Evolutionary conservation across 2,113 vertebrate genomes (phyloP), one percentile per base, ranked within the genome.

Genomic region (Stomatorhinus ivindoensis): DNA sequence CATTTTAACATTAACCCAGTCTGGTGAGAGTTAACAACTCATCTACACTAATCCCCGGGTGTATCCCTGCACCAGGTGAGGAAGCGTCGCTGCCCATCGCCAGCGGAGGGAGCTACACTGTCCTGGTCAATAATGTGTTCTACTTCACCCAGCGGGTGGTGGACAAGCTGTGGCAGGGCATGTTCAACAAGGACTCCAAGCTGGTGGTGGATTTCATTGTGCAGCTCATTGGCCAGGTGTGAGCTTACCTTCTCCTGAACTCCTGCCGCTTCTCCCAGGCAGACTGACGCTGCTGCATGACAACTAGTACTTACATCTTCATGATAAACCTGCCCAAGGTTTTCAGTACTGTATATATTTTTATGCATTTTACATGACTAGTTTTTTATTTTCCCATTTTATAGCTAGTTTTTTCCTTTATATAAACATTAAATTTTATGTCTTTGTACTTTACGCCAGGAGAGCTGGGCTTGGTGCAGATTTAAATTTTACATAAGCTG

Each of bases 111-210:
- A 99, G 97, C 91, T 99, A 99, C 92, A 97, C 99, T 93, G 96
- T 98, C 47, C 95, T 99, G 96, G 98, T 99, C 92, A 98, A 98
- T 96, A 99, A 99, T 2, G 98, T 99, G 82, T 99, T 99, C 95
- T 99, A 99, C 95, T 99, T 99, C 94, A 98, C 97, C 11, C 98
- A 99, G 91, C 96, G 98, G 55, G 97, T 99, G 91, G 98, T 99
- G 94, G 98, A 99, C 95, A 99, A 99, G 93, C 97, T 99, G 92
- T 99, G 98, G 98, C 98, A 99, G 96, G 97, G 98, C 91, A 99
- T 99, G 98, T 99, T 99, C 96, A 99, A 98, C 95, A 99, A 98
- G 94, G 98, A 99, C 93, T 99, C 98, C 93, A 99, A 99, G 91
- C 95, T 98, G 91, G 97, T 99, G 91, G 98, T 99, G 94, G 98